These are phyloP conservation scores for Aphelocoma coerulescens DNA, from an alignment of 2,113 vertebrate genomes.

Conservation along the genomic window DNA sequence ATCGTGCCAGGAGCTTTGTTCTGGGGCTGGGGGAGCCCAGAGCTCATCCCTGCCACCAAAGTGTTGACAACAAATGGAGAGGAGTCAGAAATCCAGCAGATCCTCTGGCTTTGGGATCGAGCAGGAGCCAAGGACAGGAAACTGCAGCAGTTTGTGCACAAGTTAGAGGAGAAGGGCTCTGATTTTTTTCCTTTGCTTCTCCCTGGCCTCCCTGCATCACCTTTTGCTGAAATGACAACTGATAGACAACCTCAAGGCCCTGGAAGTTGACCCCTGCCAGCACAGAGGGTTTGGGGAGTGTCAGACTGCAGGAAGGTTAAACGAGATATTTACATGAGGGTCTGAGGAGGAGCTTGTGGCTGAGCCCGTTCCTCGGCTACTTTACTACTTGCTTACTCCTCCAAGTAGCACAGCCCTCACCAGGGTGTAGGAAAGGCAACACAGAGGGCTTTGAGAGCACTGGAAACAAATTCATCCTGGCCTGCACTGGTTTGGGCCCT, in stretches of 20 bases:
- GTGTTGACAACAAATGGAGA: not conserved
- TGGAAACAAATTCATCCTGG: not conserved
- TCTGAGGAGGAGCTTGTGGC: not conserved
- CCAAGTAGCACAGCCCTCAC: rapidly evolving
- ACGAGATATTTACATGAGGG: not conserved
- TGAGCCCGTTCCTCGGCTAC: not conserved
- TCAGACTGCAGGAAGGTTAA: not conserved
- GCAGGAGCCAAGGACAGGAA: not conserved
- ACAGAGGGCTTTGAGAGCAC: not conserved
- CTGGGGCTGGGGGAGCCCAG: not conserved
- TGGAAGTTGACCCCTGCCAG: not conserved
- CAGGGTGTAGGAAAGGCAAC: not conserved
- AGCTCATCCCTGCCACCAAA: not conserved
- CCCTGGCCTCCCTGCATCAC: not conserved
- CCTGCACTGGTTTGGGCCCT: not conserved
- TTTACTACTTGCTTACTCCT: not conserved
- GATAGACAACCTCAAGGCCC: rapidly evolving
- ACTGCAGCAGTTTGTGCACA: not conserved
- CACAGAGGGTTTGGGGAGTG: not conserved
- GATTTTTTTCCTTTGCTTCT: not conserved
- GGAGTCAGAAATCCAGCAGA: not conserved
- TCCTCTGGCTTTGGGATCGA: not conserved
- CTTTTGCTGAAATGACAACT: not conserved
- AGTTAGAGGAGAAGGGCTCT: not conserved
- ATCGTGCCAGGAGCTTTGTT: not conserved